These are phyloP conservation scores for Rhodophaea formosa DNA, from an alignment of 2,888 invertebrate species.

Conservation along the genomic window DNA sequence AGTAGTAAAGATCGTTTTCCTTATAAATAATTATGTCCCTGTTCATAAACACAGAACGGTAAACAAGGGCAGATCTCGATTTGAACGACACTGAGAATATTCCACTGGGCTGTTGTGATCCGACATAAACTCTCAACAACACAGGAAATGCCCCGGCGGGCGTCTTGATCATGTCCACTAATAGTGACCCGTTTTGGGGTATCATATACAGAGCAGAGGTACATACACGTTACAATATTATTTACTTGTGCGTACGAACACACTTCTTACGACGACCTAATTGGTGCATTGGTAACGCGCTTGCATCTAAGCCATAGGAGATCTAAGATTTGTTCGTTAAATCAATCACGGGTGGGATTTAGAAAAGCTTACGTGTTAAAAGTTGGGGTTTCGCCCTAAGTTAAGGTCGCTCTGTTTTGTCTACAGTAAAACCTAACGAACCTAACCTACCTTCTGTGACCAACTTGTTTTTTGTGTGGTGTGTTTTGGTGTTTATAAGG, in stretches of 20 bases:
- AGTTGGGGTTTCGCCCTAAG: too few relatives aligned
- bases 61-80: conserved; percentile 63
- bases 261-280: too few relatives aligned
- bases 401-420: too few relatives aligned
- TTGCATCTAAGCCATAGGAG: too few relatives aligned
- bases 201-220: background rate
- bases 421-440: too few relatives aligned
- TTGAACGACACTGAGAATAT: conserved; percentile 63
- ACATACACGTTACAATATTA: background rate
- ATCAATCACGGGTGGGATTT: too few relatives aligned
- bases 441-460: too few relatives aligned
- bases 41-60: conserved; percentile 44
- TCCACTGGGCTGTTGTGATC: conserved; percentile 57
- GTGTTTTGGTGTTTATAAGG: too few relatives aligned
- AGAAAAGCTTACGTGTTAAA: too few relatives aligned
- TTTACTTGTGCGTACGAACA: background rate
- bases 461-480: too few relatives aligned
- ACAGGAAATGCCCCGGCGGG: conserved; percentile 57
- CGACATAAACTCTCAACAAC: conserved; percentile 41
- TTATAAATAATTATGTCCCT: background rate
- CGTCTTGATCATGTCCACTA: conserved; percentile 38
- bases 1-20: background rate
- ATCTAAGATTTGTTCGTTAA: too few relatives aligned
- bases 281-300: too few relatives aligned
- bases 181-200: conserved; percentile 18